These are phyloP conservation scores for Apteryx mantelli DNA, from an alignment of 2,113 vertebrate genomes.

Conservation along the genomic window DNA sequence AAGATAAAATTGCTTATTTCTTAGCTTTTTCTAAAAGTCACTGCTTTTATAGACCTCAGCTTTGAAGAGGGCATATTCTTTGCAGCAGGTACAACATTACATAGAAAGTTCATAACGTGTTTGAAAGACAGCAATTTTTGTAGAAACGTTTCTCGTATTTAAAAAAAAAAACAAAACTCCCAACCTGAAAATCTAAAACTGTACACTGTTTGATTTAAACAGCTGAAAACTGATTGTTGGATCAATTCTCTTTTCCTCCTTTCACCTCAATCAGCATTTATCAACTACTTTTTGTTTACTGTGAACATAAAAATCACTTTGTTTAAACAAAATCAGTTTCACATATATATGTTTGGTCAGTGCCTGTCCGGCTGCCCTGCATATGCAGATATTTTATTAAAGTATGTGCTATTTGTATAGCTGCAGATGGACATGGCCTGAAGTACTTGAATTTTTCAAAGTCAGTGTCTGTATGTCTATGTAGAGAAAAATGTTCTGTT, in stretches of 20 bases:
- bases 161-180: not conserved
- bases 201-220: not conserved
- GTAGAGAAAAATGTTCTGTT: not conserved
- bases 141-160: not conserved
- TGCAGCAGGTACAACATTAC: fast-evolving
- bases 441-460: not conserved
- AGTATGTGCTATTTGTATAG: not conserved
- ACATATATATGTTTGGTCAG: not conserved
- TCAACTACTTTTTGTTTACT: not conserved
- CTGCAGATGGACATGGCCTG: not conserved
- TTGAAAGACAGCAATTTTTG: not conserved
- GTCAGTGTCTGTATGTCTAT: not conserved
- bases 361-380: not conserved
- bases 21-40: not conserved
- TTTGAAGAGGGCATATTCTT: not conserved
- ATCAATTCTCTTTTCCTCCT: not conserved
- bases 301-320: not conserved
- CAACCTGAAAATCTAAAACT: not conserved
- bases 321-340: not conserved
- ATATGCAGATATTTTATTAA: not conserved
- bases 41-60: not conserved
- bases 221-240: not conserved
- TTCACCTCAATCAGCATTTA: not conserved
- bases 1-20: not conserved
- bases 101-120: not conserved